Conservation (phyloP, 1,140 invertebrate species). For the Trichomalopsis sarcophagae region DNA sequence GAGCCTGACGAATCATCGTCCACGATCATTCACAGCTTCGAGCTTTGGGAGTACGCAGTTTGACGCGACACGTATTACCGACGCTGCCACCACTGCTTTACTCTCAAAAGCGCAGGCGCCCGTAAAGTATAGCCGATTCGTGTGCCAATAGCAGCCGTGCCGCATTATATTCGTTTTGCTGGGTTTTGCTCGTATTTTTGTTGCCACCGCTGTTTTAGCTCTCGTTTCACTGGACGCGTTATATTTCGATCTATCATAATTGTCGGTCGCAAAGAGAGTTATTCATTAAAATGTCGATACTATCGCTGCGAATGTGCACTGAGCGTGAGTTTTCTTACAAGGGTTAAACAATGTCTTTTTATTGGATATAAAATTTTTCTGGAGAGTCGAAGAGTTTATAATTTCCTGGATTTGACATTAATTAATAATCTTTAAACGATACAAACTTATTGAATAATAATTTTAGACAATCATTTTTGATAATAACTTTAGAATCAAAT, state of each 20-base stretch:
- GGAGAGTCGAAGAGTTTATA: neutral
- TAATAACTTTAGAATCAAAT: too few relatives aligned
- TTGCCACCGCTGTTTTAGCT: neutral
- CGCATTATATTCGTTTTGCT: too few relatives aligned
- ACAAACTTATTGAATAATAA: too few relatives aligned
- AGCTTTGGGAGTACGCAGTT: too few relatives aligned
- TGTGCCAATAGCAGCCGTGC: slow-evolving; percentile 19
- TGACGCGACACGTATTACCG: slow-evolving; percentile 29
- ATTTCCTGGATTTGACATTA: too few relatives aligned
- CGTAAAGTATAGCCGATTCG: slow-evolving; percentile 39
- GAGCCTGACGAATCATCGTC: neutral
- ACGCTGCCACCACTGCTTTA: neutral
- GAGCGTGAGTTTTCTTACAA: neutral
- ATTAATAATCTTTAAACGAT: too few relatives aligned
- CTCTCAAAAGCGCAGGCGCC: neutral
- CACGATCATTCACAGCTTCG: neutral
- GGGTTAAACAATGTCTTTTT: neutral
- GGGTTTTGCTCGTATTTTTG: neutral
- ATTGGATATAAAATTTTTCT: slow-evolving; percentile 1
- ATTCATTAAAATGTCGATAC: neutral
- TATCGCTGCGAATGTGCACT: neutral
- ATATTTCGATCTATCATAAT: neutral
- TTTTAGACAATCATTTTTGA: too few relatives aligned
- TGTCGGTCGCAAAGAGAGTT: neutral
- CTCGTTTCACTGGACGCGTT: neutral